A percentile compares a stretch with the other conserved stretches of the same genome.
Conservation (phyloP, 2,113 vertebrate species). For the Chrysemys picta region DNA sequence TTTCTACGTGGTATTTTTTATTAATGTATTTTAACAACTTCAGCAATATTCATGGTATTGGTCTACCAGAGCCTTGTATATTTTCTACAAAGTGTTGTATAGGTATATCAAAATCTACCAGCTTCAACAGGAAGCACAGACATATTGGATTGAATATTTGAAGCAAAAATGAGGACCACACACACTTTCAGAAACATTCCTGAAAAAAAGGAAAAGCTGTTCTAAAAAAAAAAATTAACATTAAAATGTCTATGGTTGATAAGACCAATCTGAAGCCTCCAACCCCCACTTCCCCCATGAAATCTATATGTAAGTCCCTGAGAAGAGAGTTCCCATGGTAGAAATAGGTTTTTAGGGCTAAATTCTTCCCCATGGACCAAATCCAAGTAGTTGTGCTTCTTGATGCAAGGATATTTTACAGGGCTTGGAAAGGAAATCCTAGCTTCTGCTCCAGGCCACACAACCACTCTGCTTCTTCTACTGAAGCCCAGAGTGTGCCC, state of each 20-base stretch:
- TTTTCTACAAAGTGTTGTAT: background rate
- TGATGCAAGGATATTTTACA: rapidly evolving
- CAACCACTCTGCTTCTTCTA: background rate
- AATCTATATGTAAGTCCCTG: background rate
- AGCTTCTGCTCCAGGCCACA: background rate
- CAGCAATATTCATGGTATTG: background rate
- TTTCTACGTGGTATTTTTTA: background rate
- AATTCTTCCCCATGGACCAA: background rate
- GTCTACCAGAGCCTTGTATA: background rate
- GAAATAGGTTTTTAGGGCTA: background rate
- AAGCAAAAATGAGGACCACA: background rate
- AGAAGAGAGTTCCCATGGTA: background rate
- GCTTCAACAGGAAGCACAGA: background rate
- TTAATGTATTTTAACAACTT: background rate
- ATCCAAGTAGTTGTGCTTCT: background rate
- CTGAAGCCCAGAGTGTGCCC: background rate
- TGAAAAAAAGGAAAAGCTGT: background rate
- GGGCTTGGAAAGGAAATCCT: background rate
- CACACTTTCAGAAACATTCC: background rate
- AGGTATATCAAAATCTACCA: background rate
- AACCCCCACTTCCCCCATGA: background rate
- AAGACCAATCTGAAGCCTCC: background rate
- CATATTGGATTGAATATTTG: background rate
- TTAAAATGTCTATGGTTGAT: background rate
- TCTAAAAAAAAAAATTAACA: background rate